Base-by-base conservation (phyloP, 2,888 invertebrate species). In the Tricholauxania praeusta region DNA sequence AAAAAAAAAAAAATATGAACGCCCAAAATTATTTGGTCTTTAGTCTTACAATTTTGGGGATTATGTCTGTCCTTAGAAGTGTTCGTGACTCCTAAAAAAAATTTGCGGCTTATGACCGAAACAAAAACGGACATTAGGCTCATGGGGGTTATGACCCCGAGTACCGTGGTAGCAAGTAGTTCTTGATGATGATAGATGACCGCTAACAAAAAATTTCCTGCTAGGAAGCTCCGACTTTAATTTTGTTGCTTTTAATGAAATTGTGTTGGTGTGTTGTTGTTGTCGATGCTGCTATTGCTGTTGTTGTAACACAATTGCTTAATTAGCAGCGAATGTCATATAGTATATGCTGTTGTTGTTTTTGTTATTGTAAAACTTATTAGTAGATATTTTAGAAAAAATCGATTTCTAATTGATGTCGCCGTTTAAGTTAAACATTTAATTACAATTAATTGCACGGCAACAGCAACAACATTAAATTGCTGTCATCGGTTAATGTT, bases 251-350 rank as follows among this genome's bases (percentile, higher is more conserved):
- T 22, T 59, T 49, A 4, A 22, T 51, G 57, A 6, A 49, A 49
- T 22, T 59, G 68, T 22, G 51, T 49, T 49, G 59, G 8, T 69
- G 60, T 32, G 69, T 28, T 52, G 67, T 22, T 55, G 12, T 6
- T 17, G 39, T 5, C 12, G 19, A n/a, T 47, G 57, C 57, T 67
- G 28, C 47, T 48, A 17, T 19, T 32, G 4, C 28, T 49, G 59
- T 69, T 60, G 51, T 51, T 68, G n/a, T 12, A 22, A 22, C 28
- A 28, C 76, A 79, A 82, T 81, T 80, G 80, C 82, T 81, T 80
- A 81, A 81, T 82, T 82, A 82, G 78, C 78, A 81, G 74, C 77
- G 75, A 77, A 77, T 74, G 76, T 49, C 48, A 32, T 10, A 19
- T 53, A n/a, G n/a, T n/a, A 53, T 65, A 57, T 62, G 65, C 66